Conservation (phyloP, 2,113 vertebrate species). For the Anhinga anhinga region DNA sequence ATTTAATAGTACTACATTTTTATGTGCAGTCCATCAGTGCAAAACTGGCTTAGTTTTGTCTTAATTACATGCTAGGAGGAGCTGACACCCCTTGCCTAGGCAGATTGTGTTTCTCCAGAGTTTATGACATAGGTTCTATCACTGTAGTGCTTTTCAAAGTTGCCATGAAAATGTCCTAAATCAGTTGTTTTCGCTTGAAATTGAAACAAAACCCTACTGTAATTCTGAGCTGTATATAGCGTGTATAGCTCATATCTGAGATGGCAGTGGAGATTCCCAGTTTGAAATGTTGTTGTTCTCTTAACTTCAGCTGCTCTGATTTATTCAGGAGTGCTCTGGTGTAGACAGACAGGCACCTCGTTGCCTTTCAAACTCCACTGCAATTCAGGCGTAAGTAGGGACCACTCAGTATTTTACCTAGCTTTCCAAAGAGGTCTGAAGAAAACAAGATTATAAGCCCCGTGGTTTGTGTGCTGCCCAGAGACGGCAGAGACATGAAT, state of each 20-base stretch:
- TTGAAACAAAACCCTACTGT: neutral
- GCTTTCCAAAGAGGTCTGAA: neutral
- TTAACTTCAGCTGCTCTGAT: neutral
- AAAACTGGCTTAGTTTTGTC: neutral
- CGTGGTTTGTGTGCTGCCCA: neutral
- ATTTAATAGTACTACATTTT: neutral
- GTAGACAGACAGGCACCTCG: neutral
- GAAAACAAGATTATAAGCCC: neutral
- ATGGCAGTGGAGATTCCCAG: neutral
- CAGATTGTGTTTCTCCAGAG: neutral
- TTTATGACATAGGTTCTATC: neutral
- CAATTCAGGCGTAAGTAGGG: neutral
- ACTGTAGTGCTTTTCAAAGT: neutral
- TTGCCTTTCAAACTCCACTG: neutral
- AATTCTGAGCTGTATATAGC: neutral
- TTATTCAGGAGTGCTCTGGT: neutral
- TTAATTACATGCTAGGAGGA: neutral
- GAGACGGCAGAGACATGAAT: neutral
- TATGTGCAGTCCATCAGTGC: neutral
- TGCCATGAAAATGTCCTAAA: neutral
- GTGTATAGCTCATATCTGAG: neutral
- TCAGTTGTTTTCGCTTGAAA: neutral
- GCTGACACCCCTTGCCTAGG: neutral
- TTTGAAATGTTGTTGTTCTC: neutral
- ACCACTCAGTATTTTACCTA: neutral